phyloP scores from a whole-genome alignment of 1,140 invertebrate species.

The Calephelis virginiensis region DNA sequence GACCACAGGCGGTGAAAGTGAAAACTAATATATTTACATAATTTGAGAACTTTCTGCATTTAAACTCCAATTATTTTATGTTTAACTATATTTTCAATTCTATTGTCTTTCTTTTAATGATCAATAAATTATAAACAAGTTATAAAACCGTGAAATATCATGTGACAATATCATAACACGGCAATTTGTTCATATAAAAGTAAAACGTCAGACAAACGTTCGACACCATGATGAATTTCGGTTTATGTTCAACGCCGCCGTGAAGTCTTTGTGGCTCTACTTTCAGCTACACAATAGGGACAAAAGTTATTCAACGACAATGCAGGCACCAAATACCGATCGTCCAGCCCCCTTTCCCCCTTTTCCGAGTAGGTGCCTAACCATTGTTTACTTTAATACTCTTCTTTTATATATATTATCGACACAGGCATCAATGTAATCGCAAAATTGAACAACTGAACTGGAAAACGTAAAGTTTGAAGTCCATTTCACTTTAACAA shows the following conservation, averaged over 20 bases:
- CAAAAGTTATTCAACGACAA: conserved; percentile 80
- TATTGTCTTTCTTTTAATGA: no score
- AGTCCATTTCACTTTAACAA: conserved; percentile 17
- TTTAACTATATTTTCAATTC: no score
- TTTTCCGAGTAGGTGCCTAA: conserved; percentile 51
- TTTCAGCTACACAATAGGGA: conserved; percentile 77
- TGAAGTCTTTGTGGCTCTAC: conserved; percentile 74
- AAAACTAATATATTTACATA: no score
- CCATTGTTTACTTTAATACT: conserved; percentile 77
- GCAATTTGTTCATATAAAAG: conserved; percentile 37
- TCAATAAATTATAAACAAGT: no score
- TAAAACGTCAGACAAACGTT: conserved; percentile 57
- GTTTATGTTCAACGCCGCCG: conserved; percentile 76
- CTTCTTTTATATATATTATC: conserved; percentile 73
- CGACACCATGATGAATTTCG: conserved; percentile 77
- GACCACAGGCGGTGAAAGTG: no score
- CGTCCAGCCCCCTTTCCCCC: conserved; percentile 52
- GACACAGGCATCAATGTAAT: conserved; percentile 58
- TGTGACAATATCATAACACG: no score
- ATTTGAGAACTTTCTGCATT: no score
- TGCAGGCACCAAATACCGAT: conserved; percentile 79
- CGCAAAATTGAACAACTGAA: conserved; percentile 59
- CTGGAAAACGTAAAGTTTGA: conserved; percentile 31
- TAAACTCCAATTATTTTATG: no score
- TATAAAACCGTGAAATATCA: no score